Conservation (phyloP, 2,888 invertebrate species). For the Helicoverpa assulta region DNA sequence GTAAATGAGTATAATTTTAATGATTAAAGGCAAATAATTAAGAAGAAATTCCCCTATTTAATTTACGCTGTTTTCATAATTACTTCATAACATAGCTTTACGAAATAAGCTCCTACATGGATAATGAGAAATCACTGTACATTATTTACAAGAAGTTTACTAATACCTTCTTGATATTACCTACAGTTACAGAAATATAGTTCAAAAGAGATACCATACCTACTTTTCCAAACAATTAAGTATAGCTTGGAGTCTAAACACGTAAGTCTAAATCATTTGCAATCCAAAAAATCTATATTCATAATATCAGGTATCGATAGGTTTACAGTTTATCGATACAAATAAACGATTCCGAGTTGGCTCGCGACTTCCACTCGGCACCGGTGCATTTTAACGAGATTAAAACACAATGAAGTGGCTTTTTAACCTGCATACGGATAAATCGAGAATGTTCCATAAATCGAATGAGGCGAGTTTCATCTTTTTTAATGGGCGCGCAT, state of each 20-base stretch:
- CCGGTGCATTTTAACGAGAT: constrained; percentile 63
- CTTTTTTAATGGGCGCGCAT: constrained; percentile 48
- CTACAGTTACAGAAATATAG: too few relatives aligned
- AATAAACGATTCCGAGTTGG: constrained; percentile 46
- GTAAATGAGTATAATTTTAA: background rate
- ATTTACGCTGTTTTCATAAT: too few relatives aligned
- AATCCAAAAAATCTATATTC: constrained; percentile 6
- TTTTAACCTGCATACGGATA: constrained; percentile 57
- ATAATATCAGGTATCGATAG: constrained; percentile 24
- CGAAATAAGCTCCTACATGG: too few relatives aligned
- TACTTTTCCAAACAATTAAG: background rate
- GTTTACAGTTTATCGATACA: constrained; percentile 38
- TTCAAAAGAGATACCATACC: too few relatives aligned
- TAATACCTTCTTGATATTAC: too few relatives aligned
- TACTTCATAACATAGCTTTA: too few relatives aligned
- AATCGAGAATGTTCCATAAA: constrained; percentile 45
- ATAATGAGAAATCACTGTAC: too few relatives aligned
- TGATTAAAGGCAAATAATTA: too few relatives aligned
- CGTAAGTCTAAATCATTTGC: background rate
- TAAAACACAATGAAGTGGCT: constrained; percentile 62
- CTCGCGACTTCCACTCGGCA: constrained; percentile 13
- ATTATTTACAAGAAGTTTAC: too few relatives aligned
- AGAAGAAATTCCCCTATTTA: too few relatives aligned
- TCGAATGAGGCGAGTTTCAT: constrained; percentile 45
- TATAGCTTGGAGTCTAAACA: background rate